Evolutionary conservation across 2,888 invertebrate species (phyloP).

Genomic region (Cotesia congregata): DNA sequence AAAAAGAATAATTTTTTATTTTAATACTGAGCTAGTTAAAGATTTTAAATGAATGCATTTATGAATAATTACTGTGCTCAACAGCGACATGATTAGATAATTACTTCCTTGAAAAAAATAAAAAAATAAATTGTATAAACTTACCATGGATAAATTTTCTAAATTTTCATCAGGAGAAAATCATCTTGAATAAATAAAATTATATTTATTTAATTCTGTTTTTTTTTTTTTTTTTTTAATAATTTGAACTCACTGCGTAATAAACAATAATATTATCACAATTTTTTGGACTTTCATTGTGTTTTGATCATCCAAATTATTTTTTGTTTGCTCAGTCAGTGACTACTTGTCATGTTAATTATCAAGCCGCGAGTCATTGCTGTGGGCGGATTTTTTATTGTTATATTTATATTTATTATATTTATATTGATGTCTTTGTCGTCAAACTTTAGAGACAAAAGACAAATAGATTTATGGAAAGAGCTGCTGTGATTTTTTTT

Average conservation of each 20-base stretch:
- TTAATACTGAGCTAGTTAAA: background rate
- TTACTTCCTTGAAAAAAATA: background rate
- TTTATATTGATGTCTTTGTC: background rate
- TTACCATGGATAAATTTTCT: background rate
- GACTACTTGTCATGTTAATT: background rate
- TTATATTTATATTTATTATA: background rate
- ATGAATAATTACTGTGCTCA: background rate
- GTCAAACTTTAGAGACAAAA: background rate
- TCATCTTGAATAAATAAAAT: background rate
- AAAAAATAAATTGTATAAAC: background rate
- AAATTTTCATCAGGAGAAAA: background rate
- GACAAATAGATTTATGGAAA: background rate
- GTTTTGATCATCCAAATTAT: background rate
- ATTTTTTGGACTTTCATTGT: background rate
- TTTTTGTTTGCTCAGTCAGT: background rate
- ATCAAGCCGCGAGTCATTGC: background rate
- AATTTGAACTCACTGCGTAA: background rate
- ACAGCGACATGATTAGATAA: background rate
- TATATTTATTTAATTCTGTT: background rate
- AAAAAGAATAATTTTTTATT: background rate
- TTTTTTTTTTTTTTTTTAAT: too few species aligned
- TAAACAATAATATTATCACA: background rate
- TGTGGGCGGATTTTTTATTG: background rate
- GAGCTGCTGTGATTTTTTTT: background rate
- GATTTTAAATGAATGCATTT: background rate